Percentiles rank a stretch among this genome's conserved stretches.
phyloP scores from a whole-genome alignment of 2,888 invertebrate genomes.

The Lepidocyrtoides sp. region DNA sequence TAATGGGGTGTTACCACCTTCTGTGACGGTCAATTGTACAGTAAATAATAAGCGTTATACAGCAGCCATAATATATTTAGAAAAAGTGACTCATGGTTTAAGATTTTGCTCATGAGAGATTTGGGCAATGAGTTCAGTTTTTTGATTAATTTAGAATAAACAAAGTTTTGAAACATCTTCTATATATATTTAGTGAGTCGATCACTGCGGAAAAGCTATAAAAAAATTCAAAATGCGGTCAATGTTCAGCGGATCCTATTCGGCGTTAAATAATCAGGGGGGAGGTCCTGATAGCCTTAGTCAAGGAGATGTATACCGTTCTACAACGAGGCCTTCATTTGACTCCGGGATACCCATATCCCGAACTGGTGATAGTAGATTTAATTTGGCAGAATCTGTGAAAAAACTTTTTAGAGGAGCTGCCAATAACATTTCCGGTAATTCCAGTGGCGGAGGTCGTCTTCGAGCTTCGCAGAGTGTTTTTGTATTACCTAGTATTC shows the following conservation, averaged over 20 bases:
- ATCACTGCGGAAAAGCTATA: background rate
- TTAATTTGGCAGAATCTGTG: conserved; percentile 83
- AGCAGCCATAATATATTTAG: too few species aligned
- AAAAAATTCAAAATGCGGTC: conserved; percentile 82
- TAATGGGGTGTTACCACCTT: too few species aligned
- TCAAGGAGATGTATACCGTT: conserved; percentile 83
- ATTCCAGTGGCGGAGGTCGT: conserved; percentile 78
- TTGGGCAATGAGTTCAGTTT: background rate
- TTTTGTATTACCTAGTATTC: conserved; percentile 84
- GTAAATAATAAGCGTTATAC: too few species aligned
- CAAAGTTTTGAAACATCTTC: background rate
- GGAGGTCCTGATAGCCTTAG: conserved; percentile 69
- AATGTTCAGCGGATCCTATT: conserved; percentile 85
- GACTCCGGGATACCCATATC: conserved; percentile 79
- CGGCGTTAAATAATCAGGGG: conserved; percentile 83
- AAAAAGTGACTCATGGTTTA: too few species aligned
- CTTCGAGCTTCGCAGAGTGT: conserved; percentile 85
- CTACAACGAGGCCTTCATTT: conserved; percentile 84
- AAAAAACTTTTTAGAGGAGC: conserved; percentile 83
- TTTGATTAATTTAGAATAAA: background rate
- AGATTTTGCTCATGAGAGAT: background rate
- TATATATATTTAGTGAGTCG: background rate
- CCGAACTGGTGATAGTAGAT: conserved; percentile 76
- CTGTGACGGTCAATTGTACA: background rate
- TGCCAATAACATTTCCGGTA: conserved; percentile 69